A percentile compares a stretch with the other conserved stretches of the same genome.
phyloP scores from a whole-genome alignment of 2,113 vertebrate species.

The Paraplagusia blochii region DNA sequence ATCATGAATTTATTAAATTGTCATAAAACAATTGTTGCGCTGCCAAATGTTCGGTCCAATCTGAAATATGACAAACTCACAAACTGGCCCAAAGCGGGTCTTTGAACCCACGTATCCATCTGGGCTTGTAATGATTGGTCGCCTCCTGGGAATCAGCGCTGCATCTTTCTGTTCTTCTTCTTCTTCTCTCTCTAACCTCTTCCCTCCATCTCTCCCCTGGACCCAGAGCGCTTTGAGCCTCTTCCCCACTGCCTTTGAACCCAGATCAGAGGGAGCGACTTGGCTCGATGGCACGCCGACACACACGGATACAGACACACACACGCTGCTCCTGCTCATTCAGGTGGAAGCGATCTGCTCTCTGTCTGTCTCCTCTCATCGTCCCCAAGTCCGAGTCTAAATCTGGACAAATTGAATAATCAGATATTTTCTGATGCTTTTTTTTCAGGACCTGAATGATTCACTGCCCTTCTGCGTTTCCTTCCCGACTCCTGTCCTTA shows the following conservation, averaged over 20 bases:
- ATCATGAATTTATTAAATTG: background rate
- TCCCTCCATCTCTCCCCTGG: constrained; percentile 48
- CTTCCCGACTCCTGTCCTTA: too few relatives aligned
- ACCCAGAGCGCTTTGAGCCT: constrained; percentile 73
- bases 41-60: constrained; percentile 5
- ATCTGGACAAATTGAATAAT: background rate
- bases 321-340: constrained; percentile 51
- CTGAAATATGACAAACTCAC: constrained; percentile 5
- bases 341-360: constrained; percentile 63
- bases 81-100: constrained; percentile 23
- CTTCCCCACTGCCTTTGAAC: constrained; percentile 79
- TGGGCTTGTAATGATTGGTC: constrained; percentile 70
- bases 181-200: constrained; percentile 40
- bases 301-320: constrained; percentile 4
- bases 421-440: background rate
- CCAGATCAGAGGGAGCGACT: constrained; percentile 75
- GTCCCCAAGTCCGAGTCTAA: background rate
- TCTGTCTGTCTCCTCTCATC: constrained; percentile 5
- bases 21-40: background rate
- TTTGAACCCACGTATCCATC: constrained; percentile 54
- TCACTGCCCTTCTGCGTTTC: background rate
- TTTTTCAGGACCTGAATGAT: background rate
- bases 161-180: constrained; percentile 54
- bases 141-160: constrained; percentile 61
- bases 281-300: constrained; percentile 48